Evolutionary conservation across 2,113 vertebrate species (phyloP), one percentile per base, ranked within the genome.

Genomic region (Sylvietta virens): DNA sequence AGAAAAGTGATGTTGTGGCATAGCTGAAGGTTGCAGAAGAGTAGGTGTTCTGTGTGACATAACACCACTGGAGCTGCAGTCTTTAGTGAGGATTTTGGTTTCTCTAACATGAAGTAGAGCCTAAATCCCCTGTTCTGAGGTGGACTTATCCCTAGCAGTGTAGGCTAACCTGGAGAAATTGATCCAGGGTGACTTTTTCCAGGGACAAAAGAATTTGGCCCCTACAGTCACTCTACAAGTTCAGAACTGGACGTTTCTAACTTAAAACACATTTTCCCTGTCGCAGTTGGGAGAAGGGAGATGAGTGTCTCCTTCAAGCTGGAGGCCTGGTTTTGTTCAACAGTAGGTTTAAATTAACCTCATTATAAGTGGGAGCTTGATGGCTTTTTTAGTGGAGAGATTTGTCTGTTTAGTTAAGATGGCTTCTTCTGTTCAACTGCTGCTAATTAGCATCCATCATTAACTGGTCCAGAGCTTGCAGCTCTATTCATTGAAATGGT

Each of bases 311-410:
- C 54, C 50, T 89, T 79, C 77, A 67, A 94, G 69, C 48, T 89
- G 77, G 77, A 58, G 78, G 56, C 65, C 91, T 97, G 40, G 70
- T 96, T 87, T 96, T 92, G 53, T 95, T 97, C 79, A 93, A 92
- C 73, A 79, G 61, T 81, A 66, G 87, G 30, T 91, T 97, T 98
- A 96, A 98, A 95, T 97, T 97, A 97, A 92, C 90, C 83, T 96
- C 50, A 86, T 97, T 97, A 37, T 79, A 53, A 67, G 89, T 64
- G 56, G 82, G 67, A 88, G 56, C 67, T 95, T 94, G 86, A 85
- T 96, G 67, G 33, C 82, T 96, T 94, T 97, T 97, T 94, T 88
- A 94, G 76, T 64, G 58, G 81, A 62, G 88, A 86, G 62, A 95
- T 81, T 92, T 58, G 81, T 93, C 94, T 86, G 15, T 73, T 95